A percentile compares a stretch with the other conserved stretches of the same genome.
Evolutionary conservation across 2,797 vertebrate genomes (phyloP).

Genomic region (Acanthurus leucopareius): DNA sequence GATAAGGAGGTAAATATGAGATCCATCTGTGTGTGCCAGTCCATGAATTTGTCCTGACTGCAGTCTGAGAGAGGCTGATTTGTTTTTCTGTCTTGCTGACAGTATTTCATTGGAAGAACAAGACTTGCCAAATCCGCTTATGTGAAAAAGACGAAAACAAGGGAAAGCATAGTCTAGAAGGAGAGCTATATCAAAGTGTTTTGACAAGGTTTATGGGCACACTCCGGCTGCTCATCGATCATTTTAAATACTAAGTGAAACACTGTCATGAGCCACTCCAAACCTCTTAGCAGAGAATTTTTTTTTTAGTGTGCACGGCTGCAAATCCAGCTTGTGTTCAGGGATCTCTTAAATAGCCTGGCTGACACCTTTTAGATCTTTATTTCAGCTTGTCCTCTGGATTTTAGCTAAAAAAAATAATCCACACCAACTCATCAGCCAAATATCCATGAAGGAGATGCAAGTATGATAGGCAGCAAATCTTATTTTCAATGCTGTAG

Average conservation of each 20-base stretch:
- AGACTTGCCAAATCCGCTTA: constrained; percentile 3
- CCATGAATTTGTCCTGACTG: not conserved
- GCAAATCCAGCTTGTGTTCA: constrained; percentile 34
- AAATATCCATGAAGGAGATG: constrained; percentile 9
- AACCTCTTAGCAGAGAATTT: constrained; percentile 7
- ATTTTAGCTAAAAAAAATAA: constrained; percentile 4
- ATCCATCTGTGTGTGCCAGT: not conserved
- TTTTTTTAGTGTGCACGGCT: constrained; percentile 21
- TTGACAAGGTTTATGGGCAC: constrained; percentile 53
- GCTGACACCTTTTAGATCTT: constrained; percentile 10
- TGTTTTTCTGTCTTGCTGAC: constrained; percentile 18
- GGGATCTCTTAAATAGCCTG: constrained; percentile 25
- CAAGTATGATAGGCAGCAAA: constrained; percentile 2
- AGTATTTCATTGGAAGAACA: not conserved
- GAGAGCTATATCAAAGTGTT: constrained; percentile 30
- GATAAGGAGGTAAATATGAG: constrained; percentile 13
- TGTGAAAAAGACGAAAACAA: constrained; percentile 13
- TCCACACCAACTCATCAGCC: constrained; percentile 1
- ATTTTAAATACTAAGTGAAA: constrained; percentile 39
- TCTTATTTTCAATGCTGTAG: not conserved
- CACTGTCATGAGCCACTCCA: constrained; percentile 21
- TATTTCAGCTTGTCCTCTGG: constrained; percentile 22
- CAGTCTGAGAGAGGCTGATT: constrained; percentile 12
- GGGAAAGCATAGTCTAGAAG: constrained; percentile 2
- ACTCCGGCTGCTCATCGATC: constrained; percentile 26